Evolutionary conservation across 2,888 invertebrate genomes (phyloP).

Genomic region (Diarsia mendica): DNA sequence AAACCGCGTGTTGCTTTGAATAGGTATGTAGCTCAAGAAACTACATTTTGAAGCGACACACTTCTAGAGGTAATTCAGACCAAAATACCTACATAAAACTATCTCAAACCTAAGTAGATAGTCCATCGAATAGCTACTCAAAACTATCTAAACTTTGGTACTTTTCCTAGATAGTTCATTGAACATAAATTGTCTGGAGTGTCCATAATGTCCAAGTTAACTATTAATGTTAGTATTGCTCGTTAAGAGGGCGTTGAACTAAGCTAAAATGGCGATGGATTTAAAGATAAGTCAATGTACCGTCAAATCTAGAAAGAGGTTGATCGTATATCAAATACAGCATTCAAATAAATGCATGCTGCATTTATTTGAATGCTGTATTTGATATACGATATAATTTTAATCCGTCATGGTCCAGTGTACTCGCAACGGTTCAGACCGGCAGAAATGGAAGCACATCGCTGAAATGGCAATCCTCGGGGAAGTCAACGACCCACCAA

Average conservation of each 20-base stretch:
- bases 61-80: not conserved
- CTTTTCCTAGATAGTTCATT: not conserved
- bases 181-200: conserved; percentile 41
- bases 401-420: too few relatives aligned
- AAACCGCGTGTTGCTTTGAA: too few relatives aligned
- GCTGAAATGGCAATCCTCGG: too few relatives aligned
- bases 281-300: not conserved
- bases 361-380: too few relatives aligned
- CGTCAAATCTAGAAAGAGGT: not conserved
- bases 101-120: not conserved
- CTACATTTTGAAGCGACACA: too few relatives aligned
- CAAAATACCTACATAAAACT: not conserved
- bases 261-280: not conserved
- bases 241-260: conserved; percentile 10
- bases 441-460: too few relatives aligned
- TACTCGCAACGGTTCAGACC: too few relatives aligned
- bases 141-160: not conserved
- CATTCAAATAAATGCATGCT: too few relatives aligned
- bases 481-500: too few relatives aligned
- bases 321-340: too few relatives aligned
- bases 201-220: conserved; percentile 14
- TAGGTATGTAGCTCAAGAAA: too few relatives aligned
- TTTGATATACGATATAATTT: too few relatives aligned
- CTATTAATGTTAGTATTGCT: conserved; percentile 2
- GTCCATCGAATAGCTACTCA: not conserved